Base-by-base conservation (phyloP, 2,888 invertebrate genomes). In the Tenthredo scrophulariae region DNA sequence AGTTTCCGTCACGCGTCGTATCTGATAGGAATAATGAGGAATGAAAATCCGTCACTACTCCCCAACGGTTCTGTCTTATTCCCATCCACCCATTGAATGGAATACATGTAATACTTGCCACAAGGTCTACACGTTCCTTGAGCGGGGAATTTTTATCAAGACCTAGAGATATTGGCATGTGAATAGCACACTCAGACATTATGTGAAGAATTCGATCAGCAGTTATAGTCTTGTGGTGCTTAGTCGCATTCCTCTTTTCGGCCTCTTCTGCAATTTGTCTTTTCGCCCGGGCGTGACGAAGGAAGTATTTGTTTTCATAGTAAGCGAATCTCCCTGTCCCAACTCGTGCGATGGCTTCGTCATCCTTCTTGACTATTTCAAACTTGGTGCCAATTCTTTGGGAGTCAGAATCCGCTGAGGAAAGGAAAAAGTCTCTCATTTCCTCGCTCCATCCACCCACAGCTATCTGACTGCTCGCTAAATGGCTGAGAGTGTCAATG, bases 81-180 rank as follows among this genome's bases (percentile, higher is more conserved):
- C 22, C 10, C 6, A 37, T 62, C n/a, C 2, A 13, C n/a, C 15
- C 37, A 22, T 62, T 26, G 7, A n/a, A n/a, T 0, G 2, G 3
- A 18, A 5, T 26, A 13, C 7, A n/a, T 26, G 6, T 15, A 13
- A 70, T n/a, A 85, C 79, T 89, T 88, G 93, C 94, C 88, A 96
- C 95, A 88, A 94, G 94, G 91, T 97, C 97, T 29, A 96, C 95
- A 86, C 95, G 93, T 0, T 95, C 95, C 90, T 97, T 97, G 6
- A 97, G 92, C 0, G 97, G 97, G 0, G 97, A 97, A 92, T 97
- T 97, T 90, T 96, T 97, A 89, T 97, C 97, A 89, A 97, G 94
- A 0, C 97, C 97, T 86, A 98, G 94, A 0, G 97, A 97, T 83
- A 97, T 95, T 0, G 97, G 97, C 95, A 97, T 97, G 88, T 96